Base-by-base conservation (phyloP, 2,888 invertebrate genomes). In the Ochropleura plecta region DNA sequence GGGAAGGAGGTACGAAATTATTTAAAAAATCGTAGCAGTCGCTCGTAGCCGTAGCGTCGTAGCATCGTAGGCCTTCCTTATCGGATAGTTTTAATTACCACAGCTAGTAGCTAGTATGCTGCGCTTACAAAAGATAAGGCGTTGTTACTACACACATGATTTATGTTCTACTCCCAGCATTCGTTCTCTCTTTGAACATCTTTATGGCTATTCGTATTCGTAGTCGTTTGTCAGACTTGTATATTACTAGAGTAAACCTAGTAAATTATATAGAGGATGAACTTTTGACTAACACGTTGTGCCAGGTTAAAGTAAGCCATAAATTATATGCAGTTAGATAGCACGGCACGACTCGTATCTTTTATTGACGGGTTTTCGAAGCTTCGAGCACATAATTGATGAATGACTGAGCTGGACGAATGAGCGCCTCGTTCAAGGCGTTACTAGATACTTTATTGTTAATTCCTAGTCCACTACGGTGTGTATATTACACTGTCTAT, bases 361-460 rank as follows among this genome's bases (percentile, higher is more conserved):
- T 86, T 84, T 85, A 85, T 86, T 84, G 87, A 85, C 79, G 78
- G 80, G 64, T 71, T 72, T 80, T 81, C 77, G 70, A 76, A 75
- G 65, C 76, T 79, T 70, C 49, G 78, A 79, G 79, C 76, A 74
- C 77, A 78, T 83, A 65, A 85, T 76, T 85, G 76, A 86, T 85
- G 78, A 84, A 78, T 80, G 73, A 82, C 69, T 53, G 75, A 72
- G 63, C 78, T 62, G 70, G 64, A 63, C 59, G 59, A 57, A 69
- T 64, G 48, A 59, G 8, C 46, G n/a, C 64, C 48, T 64, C 12
- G 42, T 51, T 30, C 44, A 60, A 76, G n/a, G 4, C 64, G 12
- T n/a, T 57, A 62, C 59, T 51, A n/a, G n/a, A n/a, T n/a, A 53
- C 40, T 60, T n/a, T 68, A 64, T 59, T 69, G 44, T 64, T 82